Percentiles rank a stretch among this genome's conserved stretches.
Conservation (phyloP, 2,113 vertebrate species). For the zebrafish (Danio rerio) region DNA sequence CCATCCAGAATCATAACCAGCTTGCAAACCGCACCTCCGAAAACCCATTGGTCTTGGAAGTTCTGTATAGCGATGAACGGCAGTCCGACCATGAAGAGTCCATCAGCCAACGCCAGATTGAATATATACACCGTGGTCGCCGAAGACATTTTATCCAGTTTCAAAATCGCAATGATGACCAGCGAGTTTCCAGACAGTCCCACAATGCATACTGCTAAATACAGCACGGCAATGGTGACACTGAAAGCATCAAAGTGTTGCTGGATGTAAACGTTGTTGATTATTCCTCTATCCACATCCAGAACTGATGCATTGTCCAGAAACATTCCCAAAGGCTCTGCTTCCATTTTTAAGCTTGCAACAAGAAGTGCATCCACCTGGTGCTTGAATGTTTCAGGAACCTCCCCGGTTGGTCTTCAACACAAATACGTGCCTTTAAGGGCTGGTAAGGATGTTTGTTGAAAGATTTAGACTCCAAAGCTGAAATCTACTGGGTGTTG, state of each 20-base stretch:
- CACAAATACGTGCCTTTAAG: too few relatives aligned
- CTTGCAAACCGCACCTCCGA: constrained; percentile 73
- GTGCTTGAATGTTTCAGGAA: neutral
- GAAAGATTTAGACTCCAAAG: neutral
- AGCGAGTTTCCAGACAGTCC: constrained; percentile 75
- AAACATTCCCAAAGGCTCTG: constrained; percentile 18
- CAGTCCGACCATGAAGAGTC: constrained; percentile 79
- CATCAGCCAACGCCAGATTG: constrained; percentile 79
- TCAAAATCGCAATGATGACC: constrained; percentile 72
- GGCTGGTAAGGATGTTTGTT: constrained; percentile 8
- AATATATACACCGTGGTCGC: constrained; percentile 80
- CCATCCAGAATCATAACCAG: constrained; percentile 79
- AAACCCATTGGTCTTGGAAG: constrained; percentile 73
- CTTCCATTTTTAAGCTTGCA: constrained; percentile 29
- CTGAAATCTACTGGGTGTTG: constrained; percentile 34
- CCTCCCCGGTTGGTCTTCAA: neutral
- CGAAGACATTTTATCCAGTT: constrained; percentile 75
- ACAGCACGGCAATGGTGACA: constrained; percentile 69
- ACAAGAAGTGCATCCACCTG: too few relatives aligned
- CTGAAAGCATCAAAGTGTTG: constrained; percentile 54
- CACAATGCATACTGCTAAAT: constrained; percentile 72
- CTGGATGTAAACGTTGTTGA: constrained; percentile 30
- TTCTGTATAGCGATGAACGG: constrained; percentile 78
- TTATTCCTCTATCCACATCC: neutral
- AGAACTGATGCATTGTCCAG: constrained; percentile 6